Evolutionary conservation across 2,113 vertebrate genomes (phyloP), one percentile per base, ranked within the genome.

Genomic region (Ondatra zibethicus): DNA sequence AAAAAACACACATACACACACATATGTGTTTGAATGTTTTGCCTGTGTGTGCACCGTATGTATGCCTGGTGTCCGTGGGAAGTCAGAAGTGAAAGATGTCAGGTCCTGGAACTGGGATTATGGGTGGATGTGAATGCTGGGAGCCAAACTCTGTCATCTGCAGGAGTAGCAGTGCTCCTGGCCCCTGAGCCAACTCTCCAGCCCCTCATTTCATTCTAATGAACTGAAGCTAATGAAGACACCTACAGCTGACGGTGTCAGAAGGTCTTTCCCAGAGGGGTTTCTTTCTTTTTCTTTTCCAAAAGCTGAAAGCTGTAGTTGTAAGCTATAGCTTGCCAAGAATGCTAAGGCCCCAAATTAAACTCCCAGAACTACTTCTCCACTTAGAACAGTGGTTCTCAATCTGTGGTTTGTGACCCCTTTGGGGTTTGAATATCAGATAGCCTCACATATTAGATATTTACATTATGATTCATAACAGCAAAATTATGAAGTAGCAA

Each of bases 211-310:
- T 77, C 16, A 42, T 92, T 50, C 68, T 61, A 88, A 39, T 81
- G 19, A 81, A 27, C 91, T 94, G 68, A 68, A 93, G 50, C 42
- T 91, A 45, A 63, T 29, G 77, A 66, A 88, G 84, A 47, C 52
- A 72, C 29, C 7, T 21, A n/a, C n/a, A 39, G 84, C 66, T 58
- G 47, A 13, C 23, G 72, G 6, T 61, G 77, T 81, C 39, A 4
- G 50, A 58, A 68, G 33, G 8, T 21, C 47, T 77, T 61, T 58
- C 55, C 70, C 8, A 12, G 27, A 52, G 70, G 11, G 58, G 31
- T 91, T 86, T 23, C n/a, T 88, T 68, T 78, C 91, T 70, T 13
- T 96, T 86, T 94, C 9, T 13, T 25, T 81, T 87, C 58, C 77
- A 39, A 70, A 93, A 87, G 58, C 91, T 89, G 73, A 73, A 21